Conservation (phyloP, 1,140 invertebrate species). For the Tribolium madens region DNA sequence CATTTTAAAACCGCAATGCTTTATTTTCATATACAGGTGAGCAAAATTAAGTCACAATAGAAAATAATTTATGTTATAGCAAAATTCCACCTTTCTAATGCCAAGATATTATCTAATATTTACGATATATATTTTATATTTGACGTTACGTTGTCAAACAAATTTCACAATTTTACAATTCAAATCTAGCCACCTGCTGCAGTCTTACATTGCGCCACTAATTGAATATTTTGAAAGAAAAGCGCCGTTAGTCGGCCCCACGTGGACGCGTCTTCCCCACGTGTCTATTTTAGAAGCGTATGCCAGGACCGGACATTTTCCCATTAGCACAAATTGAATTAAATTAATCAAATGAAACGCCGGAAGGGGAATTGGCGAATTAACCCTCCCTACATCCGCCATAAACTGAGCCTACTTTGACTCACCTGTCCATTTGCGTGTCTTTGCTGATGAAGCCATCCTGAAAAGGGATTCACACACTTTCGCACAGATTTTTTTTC, state of each 20-base stretch:
- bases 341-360: not conserved
- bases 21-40: not conserved
- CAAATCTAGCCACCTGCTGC: not conserved
- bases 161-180: not conserved
- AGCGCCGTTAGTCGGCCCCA: not conserved
- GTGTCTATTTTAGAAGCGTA: not conserved
- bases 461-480: not conserved
- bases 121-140: not conserved
- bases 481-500: not conserved
- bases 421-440: conserved; percentile 47
- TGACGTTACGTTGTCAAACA: not conserved
- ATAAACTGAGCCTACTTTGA: not conserved
- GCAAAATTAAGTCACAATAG: not conserved
- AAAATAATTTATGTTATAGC: too few species aligned
- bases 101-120: not conserved
- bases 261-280: not conserved
- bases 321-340: not conserved
- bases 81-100: not conserved
- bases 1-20: not conserved
- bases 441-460: conserved; percentile 44
- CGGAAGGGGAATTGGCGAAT: not conserved
- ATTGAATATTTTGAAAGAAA: not conserved
- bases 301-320: not conserved
- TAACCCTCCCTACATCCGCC: conserved; percentile 9
- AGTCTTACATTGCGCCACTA: not conserved